Evolutionary conservation across 2,113 vertebrate genomes (phyloP), one percentile per base, ranked within the genome.

Genomic region (Atherinomorus stipes): DNA sequence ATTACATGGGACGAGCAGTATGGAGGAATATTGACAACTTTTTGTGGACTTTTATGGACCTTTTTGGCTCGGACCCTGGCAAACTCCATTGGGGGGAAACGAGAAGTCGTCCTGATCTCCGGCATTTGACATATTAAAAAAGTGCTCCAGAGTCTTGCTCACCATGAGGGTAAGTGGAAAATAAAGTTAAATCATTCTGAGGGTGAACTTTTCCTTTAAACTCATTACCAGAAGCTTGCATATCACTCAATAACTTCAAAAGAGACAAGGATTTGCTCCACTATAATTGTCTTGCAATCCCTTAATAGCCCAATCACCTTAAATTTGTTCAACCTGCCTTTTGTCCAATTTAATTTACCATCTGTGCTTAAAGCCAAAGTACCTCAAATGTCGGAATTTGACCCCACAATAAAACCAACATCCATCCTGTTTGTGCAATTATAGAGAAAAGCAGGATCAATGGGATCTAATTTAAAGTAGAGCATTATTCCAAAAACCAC

Each of bases 381-480:
- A 77, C 86, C 88, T 70, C 56, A 86, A 84, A 86, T 86, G 65
- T 78, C 89, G 78, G 60, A 34, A 44, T 72, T 64, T 86, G 78
- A 86, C 78, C 86, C 78, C 70, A n/a, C 68, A 74, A 80, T 90
- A 78, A 84, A 89, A 78, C 78, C 71, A 40, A 59, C 85, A 81
- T 89, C 68, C 81, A 82, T 87, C 74, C 81, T 73, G 81, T 85
- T 83, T 76, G 73, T 76, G 78, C 82, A 87, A 80, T 89, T 87
- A 91, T 66, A 76, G 86, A 80, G 67, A 80, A 80, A 85, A 84
- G 45, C 57, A 62, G 76, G 76, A 91, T 92, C 90, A 90, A 90
- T 92, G 80, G 58, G 81, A 85, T 86, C 81, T 80, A 87, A 93
- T 93, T 89, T 85, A 89, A 90, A 87, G 83, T 71, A 69, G 72